These are phyloP conservation scores for Adelognathus sp. DNA, from an alignment of 2,888 invertebrate genomes.

Conservation along the genomic window DNA sequence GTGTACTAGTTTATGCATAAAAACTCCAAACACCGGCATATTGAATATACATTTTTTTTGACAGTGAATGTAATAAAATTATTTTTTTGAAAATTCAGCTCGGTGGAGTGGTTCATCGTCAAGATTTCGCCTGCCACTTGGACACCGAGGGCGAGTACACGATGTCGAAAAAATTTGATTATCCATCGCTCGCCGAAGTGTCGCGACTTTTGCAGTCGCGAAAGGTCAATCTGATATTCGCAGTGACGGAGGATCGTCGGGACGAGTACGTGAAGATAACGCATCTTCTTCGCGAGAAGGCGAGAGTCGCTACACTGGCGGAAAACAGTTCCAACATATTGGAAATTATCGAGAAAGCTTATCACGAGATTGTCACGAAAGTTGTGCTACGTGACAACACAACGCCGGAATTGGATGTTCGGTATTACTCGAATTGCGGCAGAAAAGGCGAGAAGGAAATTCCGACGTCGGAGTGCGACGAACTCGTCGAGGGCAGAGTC, in stretches of 20 bases:
- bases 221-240: conserved; percentile 93
- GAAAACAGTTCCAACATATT: conserved; percentile 94
- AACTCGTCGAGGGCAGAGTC: conserved; percentile 85
- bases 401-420: conserved; percentile 85
- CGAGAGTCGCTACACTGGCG: conserved; percentile 90
- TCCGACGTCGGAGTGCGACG: conserved; percentile 84
- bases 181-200: conserved; percentile 92
- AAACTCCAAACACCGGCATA: too few relatives aligned
- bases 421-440: conserved; percentile 89
- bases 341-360: conserved; percentile 90
- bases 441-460: conserved; percentile 81
- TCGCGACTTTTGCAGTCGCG: conserved; percentile 86
- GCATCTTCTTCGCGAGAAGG: conserved; percentile 86
- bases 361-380: conserved; percentile 87
- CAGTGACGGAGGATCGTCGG: conserved; percentile 88
- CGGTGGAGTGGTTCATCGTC: conserved; percentile 86
- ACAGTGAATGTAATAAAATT: too few relatives aligned
- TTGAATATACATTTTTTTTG: too few relatives aligned
- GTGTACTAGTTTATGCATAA: too few relatives aligned
- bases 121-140: conserved; percentile 88
- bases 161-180: conserved; percentile 87
- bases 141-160: conserved; percentile 86
- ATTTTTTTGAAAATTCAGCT: conserved; percentile 67
- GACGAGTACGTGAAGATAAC: conserved; percentile 87
- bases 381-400: conserved; percentile 86